Conservation (phyloP, 2,113 vertebrate species). For the Oxyruncus cristatus region DNA sequence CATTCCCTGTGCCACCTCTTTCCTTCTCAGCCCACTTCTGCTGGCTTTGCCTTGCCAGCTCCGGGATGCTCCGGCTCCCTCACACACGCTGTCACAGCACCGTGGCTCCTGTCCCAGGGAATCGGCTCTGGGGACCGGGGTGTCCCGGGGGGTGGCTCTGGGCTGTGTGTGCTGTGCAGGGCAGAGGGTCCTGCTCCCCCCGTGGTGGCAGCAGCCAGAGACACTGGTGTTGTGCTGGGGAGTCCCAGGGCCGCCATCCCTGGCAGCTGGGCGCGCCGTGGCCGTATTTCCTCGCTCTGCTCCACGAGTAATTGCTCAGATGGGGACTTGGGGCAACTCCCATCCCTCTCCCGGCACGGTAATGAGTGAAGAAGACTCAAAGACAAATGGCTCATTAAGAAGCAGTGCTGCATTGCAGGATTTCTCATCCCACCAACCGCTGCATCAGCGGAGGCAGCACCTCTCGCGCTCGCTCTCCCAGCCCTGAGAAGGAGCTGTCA, state of each 20-base stretch:
- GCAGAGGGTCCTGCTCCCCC: background rate
- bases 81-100: fast-evolving
- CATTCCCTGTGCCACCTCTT: background rate
- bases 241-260: slow-evolving; percentile 40
- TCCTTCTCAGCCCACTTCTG: background rate
- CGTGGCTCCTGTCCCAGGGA: fast-evolving
- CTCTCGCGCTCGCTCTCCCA: slow-evolving; percentile 47
- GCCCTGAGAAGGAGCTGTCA: slow-evolving; percentile 56
- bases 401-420: slow-evolving; percentile 77
- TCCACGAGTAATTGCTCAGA: slow-evolving; percentile 55
- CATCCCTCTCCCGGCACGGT: slow-evolving; percentile 64
- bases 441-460: slow-evolving; percentile 70
- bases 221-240: background rate
- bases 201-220: background rate
- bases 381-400: slow-evolving; percentile 78
- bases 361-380: slow-evolving; percentile 72
- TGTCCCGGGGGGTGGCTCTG: background rate
- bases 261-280: background rate
- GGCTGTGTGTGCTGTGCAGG: background rate
- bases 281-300: slow-evolving; percentile 33
- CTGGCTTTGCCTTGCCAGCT: background rate
- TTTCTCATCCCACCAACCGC: slow-evolving; percentile 70
- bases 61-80: background rate
- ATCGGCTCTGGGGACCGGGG: background rate
- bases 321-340: slow-evolving; percentile 62